Base-by-base conservation (phyloP, 2,113 vertebrate genomes). In the Zingel zingel region DNA sequence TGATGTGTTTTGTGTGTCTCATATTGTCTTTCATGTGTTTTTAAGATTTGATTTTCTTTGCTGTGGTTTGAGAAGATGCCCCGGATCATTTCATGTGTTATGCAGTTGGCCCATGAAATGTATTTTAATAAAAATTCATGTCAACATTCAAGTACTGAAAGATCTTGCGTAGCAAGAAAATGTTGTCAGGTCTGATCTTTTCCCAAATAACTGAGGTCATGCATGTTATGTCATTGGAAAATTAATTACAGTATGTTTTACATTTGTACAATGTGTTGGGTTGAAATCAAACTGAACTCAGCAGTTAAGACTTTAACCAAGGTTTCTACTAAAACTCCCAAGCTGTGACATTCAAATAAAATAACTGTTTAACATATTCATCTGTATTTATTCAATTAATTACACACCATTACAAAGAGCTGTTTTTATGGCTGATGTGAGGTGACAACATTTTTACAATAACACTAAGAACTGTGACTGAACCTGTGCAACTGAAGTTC, bases 51-150 rank as follows among this genome's bases (percentile, higher is more conserved):
- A 12, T 25, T 70, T 66, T 36, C 18, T 81, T 61, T 84, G 72
- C 61, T 79, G 76, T 76, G 68, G 53, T 75, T 74, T 76, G 15
- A 81, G 7, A 71, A 54, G 16, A 74, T 48, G 33, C 54, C 70
- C 23, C 13, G 2, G 50, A 64, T 69, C 61, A 69, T 68, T 76
- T 84, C n/a, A 66, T 51, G 51, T 82, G 56, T 53, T 14, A 45
- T 53, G 19, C 77, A 30, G 2, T 64, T 58, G 18, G 39, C 45
- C 53, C 18, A 13, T 71, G 57, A 72, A 62, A 45, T 76, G 11
- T 67, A 77, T 65, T 76, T 64, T 47, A 48, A 59, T 76, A 67
- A 75, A 73, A 70, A 47, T 59, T 59, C 51, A 51, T 6, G 18
- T 58, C 43, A 67, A 43, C 18, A 45, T 64, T 74, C 15, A 36